Conservation (phyloP, 2,888 invertebrate species). For the Troides helena region DNA sequence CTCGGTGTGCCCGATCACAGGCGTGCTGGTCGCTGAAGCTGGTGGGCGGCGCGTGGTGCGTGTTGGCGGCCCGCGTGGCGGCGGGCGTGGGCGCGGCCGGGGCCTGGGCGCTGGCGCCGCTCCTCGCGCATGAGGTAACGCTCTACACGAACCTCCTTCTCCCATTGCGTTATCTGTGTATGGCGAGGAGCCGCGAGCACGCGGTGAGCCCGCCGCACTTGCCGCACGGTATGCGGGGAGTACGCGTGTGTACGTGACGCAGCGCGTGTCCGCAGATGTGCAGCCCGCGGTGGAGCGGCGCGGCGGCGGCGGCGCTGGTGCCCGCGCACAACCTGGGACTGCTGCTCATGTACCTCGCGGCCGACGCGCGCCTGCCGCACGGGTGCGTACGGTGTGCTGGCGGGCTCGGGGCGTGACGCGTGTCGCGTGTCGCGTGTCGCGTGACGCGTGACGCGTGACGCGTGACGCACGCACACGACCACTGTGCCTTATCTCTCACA, state of each 20-base stretch:
- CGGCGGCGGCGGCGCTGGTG: conserved; percentile 55
- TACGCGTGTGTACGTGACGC: not conserved
- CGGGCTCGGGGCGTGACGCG: not conserved
- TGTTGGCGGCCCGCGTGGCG: conserved; percentile 51
- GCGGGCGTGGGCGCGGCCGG: conserved; percentile 61
- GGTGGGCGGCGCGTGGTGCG: conserved; percentile 51
- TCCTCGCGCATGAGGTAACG: conserved; percentile 56
- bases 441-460: not conserved
- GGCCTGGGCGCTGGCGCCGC: conserved; percentile 58
- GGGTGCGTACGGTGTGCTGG: conserved; percentile 38
- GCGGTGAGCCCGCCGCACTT: too few species aligned
- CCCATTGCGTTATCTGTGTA: too few species aligned
- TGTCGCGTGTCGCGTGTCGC: not conserved
- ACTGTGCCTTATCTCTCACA: not conserved
- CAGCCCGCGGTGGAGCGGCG: conserved; percentile 47
- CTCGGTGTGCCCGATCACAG: conserved; percentile 37
- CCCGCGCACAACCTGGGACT: conserved; percentile 59
- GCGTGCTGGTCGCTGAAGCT: conserved; percentile 63
- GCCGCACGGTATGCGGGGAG: too few species aligned
- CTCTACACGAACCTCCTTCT: too few species aligned
- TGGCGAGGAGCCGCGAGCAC: too few species aligned
- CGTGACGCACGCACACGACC: not conserved
- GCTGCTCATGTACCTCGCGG: conserved; percentile 63
- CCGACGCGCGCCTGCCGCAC: conserved; percentile 47
- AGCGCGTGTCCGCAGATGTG: conserved; percentile 48